Base-by-base conservation (phyloP, 2,113 vertebrate genomes). In the Callocephalon fimbriatum region DNA sequence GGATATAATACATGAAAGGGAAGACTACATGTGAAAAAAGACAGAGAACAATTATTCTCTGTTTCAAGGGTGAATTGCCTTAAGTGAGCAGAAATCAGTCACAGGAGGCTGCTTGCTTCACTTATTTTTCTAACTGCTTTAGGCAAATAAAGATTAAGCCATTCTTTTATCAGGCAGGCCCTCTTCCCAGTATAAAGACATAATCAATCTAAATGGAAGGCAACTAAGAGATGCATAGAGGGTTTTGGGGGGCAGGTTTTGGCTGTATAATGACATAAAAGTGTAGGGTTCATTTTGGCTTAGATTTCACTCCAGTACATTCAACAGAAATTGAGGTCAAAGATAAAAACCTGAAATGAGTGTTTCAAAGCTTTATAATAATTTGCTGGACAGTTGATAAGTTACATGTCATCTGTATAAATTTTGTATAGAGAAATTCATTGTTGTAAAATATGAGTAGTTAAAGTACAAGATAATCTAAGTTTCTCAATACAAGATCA, bases 121-220 rank as follows among this genome's bases (percentile, higher is more conserved):
- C 97, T 98, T 97, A 95, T 98, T 98, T 97, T 96, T 97, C 93
- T 95, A 95, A 96, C 82, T 97, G 97, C 96, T 98, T 95, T 96
- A 97, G 97, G 96, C 96, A 98, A 97, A 97, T 98, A 97, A 94
- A 98, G 96, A 98, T 97, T 97, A 98, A 98, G 85, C 81, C 95
- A 97, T 97, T 96, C 96, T 97, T 98, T 96, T 93, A 96, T 92
- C 92, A 97, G 95, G 84, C 95, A 97, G 91, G 86, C 82, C 96
- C 44, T 96, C 82, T 97, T 56, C 70, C 31, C 84, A 70, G 84
- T 50, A 95, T 92, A 95, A 96, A 97, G 96, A 95, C 80, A 83
- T 94, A 97, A 97, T 98, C 91, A 97, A 97, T 97, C 97, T 96
- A 96, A 94, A 98, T 91, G 18, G 68, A 96, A 95, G 86, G 94